Conservation (phyloP, 2,888 invertebrate species). For the Tinea semifulvella region DNA sequence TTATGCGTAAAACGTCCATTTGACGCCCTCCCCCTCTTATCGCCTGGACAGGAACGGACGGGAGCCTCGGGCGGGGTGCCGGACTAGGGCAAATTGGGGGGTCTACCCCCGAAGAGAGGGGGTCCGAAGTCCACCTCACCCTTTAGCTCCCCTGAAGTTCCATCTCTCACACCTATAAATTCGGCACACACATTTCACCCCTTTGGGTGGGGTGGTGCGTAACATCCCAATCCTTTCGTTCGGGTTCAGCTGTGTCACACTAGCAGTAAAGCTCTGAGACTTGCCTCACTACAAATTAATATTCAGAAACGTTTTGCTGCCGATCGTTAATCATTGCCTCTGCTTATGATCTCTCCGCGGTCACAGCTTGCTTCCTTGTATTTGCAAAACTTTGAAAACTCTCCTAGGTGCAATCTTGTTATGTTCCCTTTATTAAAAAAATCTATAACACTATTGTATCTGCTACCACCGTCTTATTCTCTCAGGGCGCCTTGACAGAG, state of each 20-base stretch:
- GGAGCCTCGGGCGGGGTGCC: slow-evolving; percentile 61
- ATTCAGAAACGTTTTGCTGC: slow-evolving; percentile 61
- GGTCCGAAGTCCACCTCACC: slow-evolving; percentile 66
- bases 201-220: slow-evolving; percentile 43
- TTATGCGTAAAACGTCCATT: slow-evolving; percentile 70
- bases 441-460: too few species aligned
- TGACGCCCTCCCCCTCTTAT: slow-evolving; percentile 65
- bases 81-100: slow-evolving; percentile 65
- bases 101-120: slow-evolving; percentile 54
- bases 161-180: slow-evolving; percentile 68
- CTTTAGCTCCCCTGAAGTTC: slow-evolving; percentile 66
- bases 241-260: slow-evolving; percentile 61
- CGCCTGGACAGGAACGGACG: slow-evolving; percentile 51
- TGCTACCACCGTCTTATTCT: too few species aligned
- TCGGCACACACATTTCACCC: slow-evolving; percentile 65
- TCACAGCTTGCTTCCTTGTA: slow-evolving; percentile 3
- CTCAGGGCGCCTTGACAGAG: too few species aligned
- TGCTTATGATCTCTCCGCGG: slow-evolving; percentile 28
- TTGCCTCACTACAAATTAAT: slow-evolving; percentile 58
- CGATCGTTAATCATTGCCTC: slow-evolving; percentile 59
- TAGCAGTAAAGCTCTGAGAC: slow-evolving; percentile 42
- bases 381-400: background rate
- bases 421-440: too few species aligned
- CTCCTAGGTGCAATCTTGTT: too few species aligned
- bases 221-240: slow-evolving; percentile 57